phyloP scores from a whole-genome alignment of 2,797 vertebrate genomes.

The Gymnoscopelus braueri region DNA sequence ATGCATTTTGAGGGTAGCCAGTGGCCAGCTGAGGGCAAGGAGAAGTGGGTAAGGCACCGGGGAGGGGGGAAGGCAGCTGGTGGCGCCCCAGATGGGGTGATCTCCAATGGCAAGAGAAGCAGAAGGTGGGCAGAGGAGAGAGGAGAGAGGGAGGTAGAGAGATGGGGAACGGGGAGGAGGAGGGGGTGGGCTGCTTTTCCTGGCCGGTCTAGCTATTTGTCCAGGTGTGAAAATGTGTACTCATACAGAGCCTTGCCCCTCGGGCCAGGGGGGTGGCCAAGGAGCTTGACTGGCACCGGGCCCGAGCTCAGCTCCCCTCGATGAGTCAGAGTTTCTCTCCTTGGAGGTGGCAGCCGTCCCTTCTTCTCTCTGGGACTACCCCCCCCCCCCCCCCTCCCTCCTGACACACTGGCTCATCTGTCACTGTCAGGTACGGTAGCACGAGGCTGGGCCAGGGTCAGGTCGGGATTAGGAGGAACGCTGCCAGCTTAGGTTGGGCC shows the following conservation, averaged over 20 bases:
- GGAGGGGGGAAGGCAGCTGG: conserved; percentile 40
- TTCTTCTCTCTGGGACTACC: conserved; percentile 53
- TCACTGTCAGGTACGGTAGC: conserved; percentile 75
- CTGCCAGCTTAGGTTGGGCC: neutral
- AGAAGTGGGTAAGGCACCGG: conserved; percentile 17
- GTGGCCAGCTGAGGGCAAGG: conserved; percentile 39
- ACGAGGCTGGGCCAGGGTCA: conserved; percentile 62
- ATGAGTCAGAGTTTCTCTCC: conserved; percentile 78
- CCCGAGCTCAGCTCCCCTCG: conserved; percentile 42
- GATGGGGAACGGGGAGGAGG: conserved; percentile 21
- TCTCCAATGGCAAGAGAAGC: conserved; percentile 43
- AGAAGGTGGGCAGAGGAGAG: conserved; percentile 46
- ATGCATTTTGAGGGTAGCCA: too few species aligned
- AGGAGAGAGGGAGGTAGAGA: conserved; percentile 56
- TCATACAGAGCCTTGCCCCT: conserved; percentile 65
- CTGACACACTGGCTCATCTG: conserved; percentile 77
- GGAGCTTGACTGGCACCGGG: conserved; percentile 63
- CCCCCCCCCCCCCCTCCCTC: conserved; percentile 53
- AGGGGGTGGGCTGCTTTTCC: conserved; percentile 74
- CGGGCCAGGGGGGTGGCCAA: conserved; percentile 57
- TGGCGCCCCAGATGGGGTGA: conserved; percentile 52
- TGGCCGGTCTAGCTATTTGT: conserved; percentile 75
- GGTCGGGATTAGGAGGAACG: conserved; percentile 28
- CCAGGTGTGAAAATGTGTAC: conserved; percentile 82
- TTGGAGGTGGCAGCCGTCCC: conserved; percentile 64